Evolutionary conservation across 2,797 vertebrate genomes (phyloP), one percentile per base, ranked within the genome.

Genomic region (Parambassis ranga): DNA sequence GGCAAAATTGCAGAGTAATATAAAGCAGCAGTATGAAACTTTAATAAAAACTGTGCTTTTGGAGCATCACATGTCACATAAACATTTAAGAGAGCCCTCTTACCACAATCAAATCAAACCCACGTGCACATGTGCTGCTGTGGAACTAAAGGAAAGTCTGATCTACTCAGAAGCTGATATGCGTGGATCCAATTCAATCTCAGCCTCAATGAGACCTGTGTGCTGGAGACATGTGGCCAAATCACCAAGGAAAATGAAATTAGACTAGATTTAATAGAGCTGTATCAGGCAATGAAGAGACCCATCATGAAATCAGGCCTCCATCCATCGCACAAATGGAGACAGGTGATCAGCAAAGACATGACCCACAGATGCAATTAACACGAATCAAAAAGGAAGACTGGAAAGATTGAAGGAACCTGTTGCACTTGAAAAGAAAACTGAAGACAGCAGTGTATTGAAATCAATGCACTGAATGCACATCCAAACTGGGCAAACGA

Each of bases 241-340:
- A 83, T 87, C 82, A 75, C 70, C 55, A 22, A 62, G 73, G 72
- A 65, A 89, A 91, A 92, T 91, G 31, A 74, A 89, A 92, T 92
- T 92, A 92, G 69, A 66, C 56, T 51, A 81, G 82, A 86, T 90
- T 87, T 89, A 87, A 91, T 89, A 83, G 83, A 90, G 77, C 84
- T 74, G 67, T 65, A 79, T 77, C 52, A 61, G 85, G 84, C 80
- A 77, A 81, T 87, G 75, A 84, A 81, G 82, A 82, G 84, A 71
- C 55, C 85, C 81, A 71, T 83, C 46, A 58, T 73, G 83, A 79
- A 84, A 90, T 84, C 82, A 83, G 64, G 43, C 75, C 78, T 68
- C 71, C 60, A 74, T 86, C 75, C 72, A 72, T 75, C 24, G 62
- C 50, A 65, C 59, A 78, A 81, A 84, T 73, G 71, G 81, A 84